Evolutionary conservation across 1,140 invertebrate genomes (phyloP).

Genomic region (Trachelipus rathkii): DNA sequence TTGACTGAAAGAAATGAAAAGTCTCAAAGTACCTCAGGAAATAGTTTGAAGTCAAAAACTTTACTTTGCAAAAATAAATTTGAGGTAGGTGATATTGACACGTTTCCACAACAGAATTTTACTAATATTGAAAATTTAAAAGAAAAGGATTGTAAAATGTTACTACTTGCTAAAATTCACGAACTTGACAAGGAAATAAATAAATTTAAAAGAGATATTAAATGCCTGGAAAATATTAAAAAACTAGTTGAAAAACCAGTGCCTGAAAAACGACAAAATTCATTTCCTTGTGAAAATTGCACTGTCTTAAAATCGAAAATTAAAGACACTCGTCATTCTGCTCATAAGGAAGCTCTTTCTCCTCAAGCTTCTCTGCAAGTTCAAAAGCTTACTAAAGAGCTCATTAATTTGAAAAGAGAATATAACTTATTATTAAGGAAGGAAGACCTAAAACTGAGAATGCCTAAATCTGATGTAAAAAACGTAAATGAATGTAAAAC

Average conservation of each 20-base stretch:
- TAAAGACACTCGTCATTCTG: background rate
- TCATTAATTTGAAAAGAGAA: background rate
- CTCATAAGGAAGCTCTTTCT: background rate
- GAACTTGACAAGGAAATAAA: conserved; percentile 45
- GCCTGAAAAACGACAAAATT: no score
- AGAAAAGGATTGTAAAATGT: conserved; percentile 34
- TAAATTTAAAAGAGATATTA: conserved; percentile 37
- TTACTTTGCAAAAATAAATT: no score
- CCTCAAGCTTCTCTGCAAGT: background rate
- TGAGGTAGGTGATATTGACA: no score
- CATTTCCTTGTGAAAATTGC: conserved; percentile 31
- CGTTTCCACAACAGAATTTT: no score
- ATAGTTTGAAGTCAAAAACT: background rate
- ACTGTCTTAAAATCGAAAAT: background rate
- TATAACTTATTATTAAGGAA: no score
- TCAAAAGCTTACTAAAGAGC: background rate
- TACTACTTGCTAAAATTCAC: conserved; percentile 36
- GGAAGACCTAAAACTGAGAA: no score
- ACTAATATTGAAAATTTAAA: conserved; percentile 11
- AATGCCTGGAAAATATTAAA: conserved; percentile 16
- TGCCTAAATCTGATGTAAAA: no score
- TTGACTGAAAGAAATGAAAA: background rate
- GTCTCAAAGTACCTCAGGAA: background rate
- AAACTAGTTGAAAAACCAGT: conserved; percentile 25
- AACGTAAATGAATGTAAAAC: no score